Evolutionary conservation across 2,797 vertebrate genomes (phyloP), one percentile per base, ranked within the genome.

Genomic region (Leptatherina wallacei): DNA sequence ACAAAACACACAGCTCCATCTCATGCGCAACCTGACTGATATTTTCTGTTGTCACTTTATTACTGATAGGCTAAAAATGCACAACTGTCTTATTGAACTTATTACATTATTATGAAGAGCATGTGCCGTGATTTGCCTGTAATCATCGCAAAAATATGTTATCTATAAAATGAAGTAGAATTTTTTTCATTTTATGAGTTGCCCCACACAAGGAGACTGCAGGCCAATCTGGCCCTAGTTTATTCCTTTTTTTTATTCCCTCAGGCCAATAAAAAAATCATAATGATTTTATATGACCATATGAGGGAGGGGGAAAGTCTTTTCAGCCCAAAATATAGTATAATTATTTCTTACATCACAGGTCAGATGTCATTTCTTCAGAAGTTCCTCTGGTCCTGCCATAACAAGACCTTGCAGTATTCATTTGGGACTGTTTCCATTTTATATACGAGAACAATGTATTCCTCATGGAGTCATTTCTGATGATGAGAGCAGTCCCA

Each of bases 401-500:
- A 56, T 64, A 59, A 51, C 13, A 20, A 3, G 2, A 56, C 35
- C n/a, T 6, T 22, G 2, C 44, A 38, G 27, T 40, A 49, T 47
- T 73, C 20, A 57, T 61, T 55, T 82, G 47, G 30, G 49, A 49
- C 22, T 52, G 33, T 2, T 58, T 64, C 68, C 52, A 70, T 69
- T 61, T 67, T 3, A 71, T 20, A 67, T 57, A 57, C 33, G 27
- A 14, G 75, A 73, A 73, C 55, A 61, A 69, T 55, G 11, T 1
- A 27, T 67, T 83, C 72, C 83, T 65, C 2, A 55, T 61, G 35
- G 47, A 71, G 16, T 69, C 1, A 9, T 74, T 70, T 54, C 61
- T 74, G 44, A 85, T 69, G 71, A 76, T 8, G 58, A 64, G 75
- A 84, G 9, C 65, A 83, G 64, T 40, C 30, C 36, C 36, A 27